Base-by-base conservation (phyloP, 1,140 invertebrate species). In the Alviniconcha marisindica region DNA sequence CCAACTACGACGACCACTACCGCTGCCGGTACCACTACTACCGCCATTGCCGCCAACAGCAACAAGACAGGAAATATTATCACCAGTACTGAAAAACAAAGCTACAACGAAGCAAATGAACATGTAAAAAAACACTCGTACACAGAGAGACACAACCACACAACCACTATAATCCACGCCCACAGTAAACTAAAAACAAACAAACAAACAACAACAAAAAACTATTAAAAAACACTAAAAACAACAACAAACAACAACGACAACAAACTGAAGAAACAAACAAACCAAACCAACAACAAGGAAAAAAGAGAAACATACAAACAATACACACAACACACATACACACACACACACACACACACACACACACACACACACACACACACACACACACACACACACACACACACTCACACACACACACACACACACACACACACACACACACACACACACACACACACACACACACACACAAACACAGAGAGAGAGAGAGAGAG, bases 371-470 rank as follows among this genome's bases (percentile, higher is more conserved):
- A 60, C 54, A 24, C 54, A 60, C 54, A 60, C 54, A 60, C 54
- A 24, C 54, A 60, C 54, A 60, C 54, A 60, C 54, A 60, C 54
- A 60, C 54, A 60, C 54, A 60, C 54, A 60, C 54, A 60, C 54
- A 60, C 54, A 3, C 54, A 60, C 54, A 60, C 54, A 60, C 54
- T 15, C 42, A 28, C 14, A 60, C 5, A 56, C 54, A 56, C 5
- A 56, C 54, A 56, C 5, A 56, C 54, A 56, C 5, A 56, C 54
- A 56, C 5, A 56, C 54, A 60, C 14, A 60, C 54, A 60, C 14
- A 60, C 54, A 60, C 14, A 60, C 54, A 60, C 54, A 60, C 2
- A 60, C 54, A 60, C 2, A 60, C 21, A 60, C 2, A 60, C 54
- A 60, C 0, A 60, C 54, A 60, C 2, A 60, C 54, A 60, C 48